Conservation (phyloP, 2,888 invertebrate species). For the Plebejus anna region DNA sequence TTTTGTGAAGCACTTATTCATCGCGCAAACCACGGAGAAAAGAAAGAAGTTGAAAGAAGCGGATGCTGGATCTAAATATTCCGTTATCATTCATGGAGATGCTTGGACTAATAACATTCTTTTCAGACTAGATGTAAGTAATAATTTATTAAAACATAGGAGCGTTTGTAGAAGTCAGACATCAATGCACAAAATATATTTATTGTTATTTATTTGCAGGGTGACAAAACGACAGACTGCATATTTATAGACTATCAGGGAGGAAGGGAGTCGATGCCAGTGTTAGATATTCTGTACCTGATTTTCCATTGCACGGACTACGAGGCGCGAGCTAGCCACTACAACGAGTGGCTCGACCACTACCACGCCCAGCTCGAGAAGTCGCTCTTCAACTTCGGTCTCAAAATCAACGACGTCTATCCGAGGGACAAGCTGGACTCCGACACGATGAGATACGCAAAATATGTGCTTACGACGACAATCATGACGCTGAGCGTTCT, state of each 20-base stretch:
- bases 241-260: constrained; percentile 49
- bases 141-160: no score
- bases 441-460: constrained; percentile 44
- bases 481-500: constrained; percentile 6
- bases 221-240: constrained; percentile 37
- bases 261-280: constrained; percentile 41
- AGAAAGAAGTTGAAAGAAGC: no score
- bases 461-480: constrained; percentile 38
- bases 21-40: no score
- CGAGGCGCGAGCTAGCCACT: constrained; percentile 40
- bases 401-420: constrained; percentile 43
- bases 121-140: constrained; percentile 36
- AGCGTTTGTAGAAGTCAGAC: no score
- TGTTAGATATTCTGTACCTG: constrained; percentile 42
- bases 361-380: constrained; percentile 44
- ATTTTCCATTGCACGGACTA: constrained; percentile 48
- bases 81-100: no score
- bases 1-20: not conserved
- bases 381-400: constrained; percentile 39
- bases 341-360: constrained; percentile 44
- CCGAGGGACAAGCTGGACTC: constrained; percentile 44
- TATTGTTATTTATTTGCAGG: constrained; percentile 38
- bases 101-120: no score
- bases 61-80: no score
- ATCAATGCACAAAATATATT: no score